phyloP scores from a whole-genome alignment of 2,113 vertebrate species.

The Albula glossodonta region DNA sequence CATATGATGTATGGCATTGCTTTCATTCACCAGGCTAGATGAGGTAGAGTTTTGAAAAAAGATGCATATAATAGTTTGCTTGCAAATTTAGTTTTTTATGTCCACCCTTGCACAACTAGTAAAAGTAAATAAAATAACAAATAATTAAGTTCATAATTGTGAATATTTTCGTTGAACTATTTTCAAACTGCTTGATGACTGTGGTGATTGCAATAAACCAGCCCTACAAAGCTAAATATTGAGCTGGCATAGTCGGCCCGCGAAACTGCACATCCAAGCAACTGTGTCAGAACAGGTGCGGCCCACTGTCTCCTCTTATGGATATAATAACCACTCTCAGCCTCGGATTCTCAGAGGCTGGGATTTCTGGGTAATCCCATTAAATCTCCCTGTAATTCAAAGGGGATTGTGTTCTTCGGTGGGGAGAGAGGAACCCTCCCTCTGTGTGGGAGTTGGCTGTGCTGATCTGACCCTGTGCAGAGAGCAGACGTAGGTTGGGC shows the following conservation, averaged over 20 bases:
- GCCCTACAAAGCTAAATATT: not conserved
- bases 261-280: conserved; percentile 42
- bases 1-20: conserved; percentile 47
- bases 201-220: not conserved
- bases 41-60: conserved; percentile 62
- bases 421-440: conserved; percentile 74
- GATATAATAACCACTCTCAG: conserved; percentile 67
- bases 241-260: conserved; percentile 1
- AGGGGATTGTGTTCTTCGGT: conserved; percentile 76
- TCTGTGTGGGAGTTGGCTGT: conserved; percentile 58
- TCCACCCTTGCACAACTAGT: too few relatives aligned
- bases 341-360: conserved; percentile 70
- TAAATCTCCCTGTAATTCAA: conserved; percentile 80
- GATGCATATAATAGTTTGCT: conserved; percentile 54
- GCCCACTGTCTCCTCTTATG: conserved; percentile 68
- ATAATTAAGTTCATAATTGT: not conserved
- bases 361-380: conserved; percentile 64
- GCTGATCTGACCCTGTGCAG: not conserved
- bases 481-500: not conserved
- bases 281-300: conserved; percentile 72
- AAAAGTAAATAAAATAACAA: not conserved
- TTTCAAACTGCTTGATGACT: conserved; percentile 38
- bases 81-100: not conserved
- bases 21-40: conserved; percentile 60
- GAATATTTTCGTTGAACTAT: not conserved